Conservation (phyloP, 2,888 invertebrate genomes). For the Lasioglossum villosulum region DNA sequence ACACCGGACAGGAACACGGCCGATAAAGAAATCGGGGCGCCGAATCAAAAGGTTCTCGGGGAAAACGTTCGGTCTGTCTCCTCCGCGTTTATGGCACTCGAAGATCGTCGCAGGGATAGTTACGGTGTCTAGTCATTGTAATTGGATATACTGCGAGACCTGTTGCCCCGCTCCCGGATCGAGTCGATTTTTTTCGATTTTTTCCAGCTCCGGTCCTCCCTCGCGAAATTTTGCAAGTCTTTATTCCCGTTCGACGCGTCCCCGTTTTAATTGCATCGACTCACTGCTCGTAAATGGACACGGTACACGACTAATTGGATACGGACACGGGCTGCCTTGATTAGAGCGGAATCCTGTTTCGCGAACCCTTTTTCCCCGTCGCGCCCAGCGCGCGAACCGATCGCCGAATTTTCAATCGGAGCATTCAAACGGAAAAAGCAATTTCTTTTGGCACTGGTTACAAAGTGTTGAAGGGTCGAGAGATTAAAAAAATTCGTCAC, state of each 20-base stretch:
- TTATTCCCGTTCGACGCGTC: conserved; percentile 8
- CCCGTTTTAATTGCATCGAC: conserved; percentile 38
- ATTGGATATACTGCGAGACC: conserved; percentile 61
- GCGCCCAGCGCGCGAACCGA: too few relatives aligned
- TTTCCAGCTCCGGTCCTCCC: neutral
- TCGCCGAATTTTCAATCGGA: neutral
- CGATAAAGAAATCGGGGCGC: conserved; percentile 70
- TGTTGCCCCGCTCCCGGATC: conserved; percentile 34
- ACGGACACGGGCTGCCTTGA: conserved; percentile 4
- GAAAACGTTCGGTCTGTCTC: conserved; percentile 64
- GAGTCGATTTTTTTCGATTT: conserved; percentile 43
- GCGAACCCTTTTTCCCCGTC: neutral
- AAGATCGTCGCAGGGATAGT: conserved; percentile 69
- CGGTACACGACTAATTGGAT: conserved; percentile 31
- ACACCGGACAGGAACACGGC: conserved; percentile 32
- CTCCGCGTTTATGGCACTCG: conserved; percentile 54
- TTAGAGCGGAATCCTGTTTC: conserved; percentile 5
- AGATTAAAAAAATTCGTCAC: too few relatives aligned
- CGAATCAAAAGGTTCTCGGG: conserved; percentile 66
- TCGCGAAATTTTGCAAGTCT: conserved; percentile 8
- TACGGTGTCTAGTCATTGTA: conserved; percentile 71
- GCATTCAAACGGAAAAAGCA: too few relatives aligned
- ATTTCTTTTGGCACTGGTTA: too few relatives aligned
- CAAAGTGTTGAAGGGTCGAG: too few relatives aligned
- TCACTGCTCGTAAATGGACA: conserved; percentile 20